These are phyloP conservation scores for Steromphala cineraria DNA, from an alignment of 2,888 invertebrate genomes.

Conservation along the genomic window DNA sequence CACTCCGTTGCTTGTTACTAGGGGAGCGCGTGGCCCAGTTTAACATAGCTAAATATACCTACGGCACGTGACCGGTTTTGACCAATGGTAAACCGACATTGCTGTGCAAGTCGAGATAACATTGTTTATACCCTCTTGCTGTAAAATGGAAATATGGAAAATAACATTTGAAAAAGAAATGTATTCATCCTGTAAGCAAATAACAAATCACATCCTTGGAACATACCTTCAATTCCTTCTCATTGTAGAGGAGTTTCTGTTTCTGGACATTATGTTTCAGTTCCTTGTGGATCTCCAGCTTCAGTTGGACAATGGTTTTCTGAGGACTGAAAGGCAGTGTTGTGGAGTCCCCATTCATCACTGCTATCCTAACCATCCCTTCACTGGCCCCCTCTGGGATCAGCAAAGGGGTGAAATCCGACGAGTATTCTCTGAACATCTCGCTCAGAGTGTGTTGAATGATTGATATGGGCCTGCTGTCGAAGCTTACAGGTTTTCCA, in stretches of 20 bases:
- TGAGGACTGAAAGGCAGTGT: slow-evolving; percentile 33
- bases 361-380: slow-evolving; percentile 37
- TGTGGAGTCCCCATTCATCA: slow-evolving; percentile 48
- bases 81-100: too few species aligned
- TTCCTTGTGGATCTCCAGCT: slow-evolving; percentile 34
- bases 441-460: slow-evolving; percentile 40
- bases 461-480: slow-evolving; percentile 24
- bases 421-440: slow-evolving; percentile 48
- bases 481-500: neutral
- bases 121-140: too few species aligned
- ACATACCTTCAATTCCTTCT: slow-evolving; percentile 47
- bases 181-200: too few species aligned
- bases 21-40: too few species aligned
- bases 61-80: too few species aligned
- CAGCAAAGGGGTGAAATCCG: slow-evolving; percentile 29
- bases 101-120: too few species aligned
- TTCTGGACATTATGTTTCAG: slow-evolving; percentile 42
- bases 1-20: too few species aligned
- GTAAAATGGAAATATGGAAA: too few species aligned
- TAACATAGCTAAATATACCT: too few species aligned
- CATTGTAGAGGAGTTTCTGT: slow-evolving; percentile 50
- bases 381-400: neutral
- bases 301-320: slow-evolving; percentile 43
- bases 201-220: too few species aligned
- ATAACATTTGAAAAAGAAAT: too few species aligned